Percentiles rank a stretch among this genome's conserved stretches.
Evolutionary conservation across 2,113 vertebrate species (phyloP).

Genomic region (Sinocyclocheilus anshuiensis): DNA sequence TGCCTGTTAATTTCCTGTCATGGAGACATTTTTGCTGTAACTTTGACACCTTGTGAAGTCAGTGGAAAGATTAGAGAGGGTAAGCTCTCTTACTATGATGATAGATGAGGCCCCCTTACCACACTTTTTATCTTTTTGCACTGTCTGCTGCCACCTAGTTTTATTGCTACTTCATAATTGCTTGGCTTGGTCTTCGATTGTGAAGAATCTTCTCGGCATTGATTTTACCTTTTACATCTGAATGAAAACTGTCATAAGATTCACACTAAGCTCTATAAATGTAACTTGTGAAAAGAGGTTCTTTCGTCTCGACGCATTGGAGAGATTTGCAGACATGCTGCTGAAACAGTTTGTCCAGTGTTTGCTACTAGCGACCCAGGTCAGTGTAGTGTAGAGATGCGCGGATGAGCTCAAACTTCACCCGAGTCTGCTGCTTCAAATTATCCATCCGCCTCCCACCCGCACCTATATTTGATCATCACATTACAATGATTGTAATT

Average conservation of each 20-base stretch:
- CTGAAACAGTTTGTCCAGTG: conserved; percentile 40
- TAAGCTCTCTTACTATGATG: conserved; percentile 6
- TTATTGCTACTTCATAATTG: conserved; percentile 51
- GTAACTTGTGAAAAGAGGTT: conserved; percentile 52
- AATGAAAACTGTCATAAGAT: conserved; percentile 49
- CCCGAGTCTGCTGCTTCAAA: too few relatives aligned
- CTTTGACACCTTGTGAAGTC: not conserved
- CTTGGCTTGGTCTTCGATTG: conserved; percentile 41
- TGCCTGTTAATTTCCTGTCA: conserved; percentile 16
- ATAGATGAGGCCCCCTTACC: conserved; percentile 30
- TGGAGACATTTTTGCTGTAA: conserved; percentile 3
- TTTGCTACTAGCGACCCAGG: too few relatives aligned
- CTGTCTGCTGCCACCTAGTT: conserved; percentile 1
- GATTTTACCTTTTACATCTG: conserved; percentile 32
- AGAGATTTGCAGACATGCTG: conserved; percentile 49
- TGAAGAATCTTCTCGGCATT: conserved; percentile 41
- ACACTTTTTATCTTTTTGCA: conserved; percentile 12
- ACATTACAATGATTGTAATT: too few relatives aligned
- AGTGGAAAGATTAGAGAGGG: conserved; percentile 11
- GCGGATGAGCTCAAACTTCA: too few relatives aligned
- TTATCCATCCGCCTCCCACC: too few relatives aligned
- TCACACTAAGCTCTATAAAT: conserved; percentile 54
- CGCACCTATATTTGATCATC: too few relatives aligned
- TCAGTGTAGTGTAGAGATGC: too few relatives aligned
- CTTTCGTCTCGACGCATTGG: conserved; percentile 49